Evolutionary conservation across 2,113 vertebrate genomes (phyloP).

Genomic region (Ahaetulla prasina): DNA sequence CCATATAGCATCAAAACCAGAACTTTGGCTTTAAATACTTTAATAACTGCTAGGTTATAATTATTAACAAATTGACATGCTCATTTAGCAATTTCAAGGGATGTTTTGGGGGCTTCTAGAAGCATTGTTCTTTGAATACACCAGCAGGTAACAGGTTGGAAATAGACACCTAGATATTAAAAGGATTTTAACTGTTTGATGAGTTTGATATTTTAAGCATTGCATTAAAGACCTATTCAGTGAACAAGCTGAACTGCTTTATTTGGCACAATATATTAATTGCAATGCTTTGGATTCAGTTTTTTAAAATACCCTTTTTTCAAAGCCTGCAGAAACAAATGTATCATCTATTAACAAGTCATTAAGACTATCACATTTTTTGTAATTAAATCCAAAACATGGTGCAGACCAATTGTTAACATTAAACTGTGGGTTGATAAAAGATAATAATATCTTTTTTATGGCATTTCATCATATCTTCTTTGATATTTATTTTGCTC

Average conservation of each 20-base stretch:
- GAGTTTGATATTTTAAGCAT: neutral
- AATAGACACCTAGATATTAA: neutral
- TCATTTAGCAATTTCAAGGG: neutral
- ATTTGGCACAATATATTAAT: neutral
- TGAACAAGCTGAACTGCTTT: neutral
- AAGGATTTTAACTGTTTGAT: neutral
- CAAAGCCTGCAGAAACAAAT: neutral
- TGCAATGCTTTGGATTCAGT: neutral
- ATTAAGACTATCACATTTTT: neutral
- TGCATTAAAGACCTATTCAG: neutral
- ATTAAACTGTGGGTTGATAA: neutral
- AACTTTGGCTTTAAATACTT: neutral
- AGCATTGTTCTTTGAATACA: neutral
- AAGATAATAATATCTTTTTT: neutral
- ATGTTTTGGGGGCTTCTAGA: neutral
- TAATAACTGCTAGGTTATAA: neutral
- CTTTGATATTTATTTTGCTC: neutral
- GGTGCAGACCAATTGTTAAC: neutral
- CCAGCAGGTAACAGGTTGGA: neutral
- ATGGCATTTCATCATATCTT: neutral
- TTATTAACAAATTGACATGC: neutral
- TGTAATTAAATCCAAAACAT: neutral
- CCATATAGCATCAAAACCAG: neutral
- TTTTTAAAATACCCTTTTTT: neutral
- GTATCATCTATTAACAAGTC: neutral